Percentiles rank a stretch among this genome's conserved stretches.
These are phyloP conservation scores for Tenrec ecaudatus DNA, from an alignment of 2,113 vertebrate species.

Conservation along the genomic window DNA sequence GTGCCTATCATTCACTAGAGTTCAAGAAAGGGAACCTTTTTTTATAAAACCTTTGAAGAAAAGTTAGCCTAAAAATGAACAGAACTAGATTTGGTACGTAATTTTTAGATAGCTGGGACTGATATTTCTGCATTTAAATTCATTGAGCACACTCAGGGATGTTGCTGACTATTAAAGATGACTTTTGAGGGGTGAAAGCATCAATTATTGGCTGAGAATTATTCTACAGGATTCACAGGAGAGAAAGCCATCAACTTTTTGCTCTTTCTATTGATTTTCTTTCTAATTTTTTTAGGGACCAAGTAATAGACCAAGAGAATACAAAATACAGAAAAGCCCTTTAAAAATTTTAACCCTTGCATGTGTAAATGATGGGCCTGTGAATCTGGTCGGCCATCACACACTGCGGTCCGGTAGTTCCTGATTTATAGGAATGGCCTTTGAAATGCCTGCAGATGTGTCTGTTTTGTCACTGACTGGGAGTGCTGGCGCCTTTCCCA, in stretches of 20 bases:
- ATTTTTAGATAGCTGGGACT: background rate
- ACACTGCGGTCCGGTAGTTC: background rate
- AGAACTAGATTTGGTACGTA: background rate
- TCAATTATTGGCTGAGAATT: conserved; percentile 5
- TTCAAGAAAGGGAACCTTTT: conserved; percentile 31
- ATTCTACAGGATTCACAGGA: background rate
- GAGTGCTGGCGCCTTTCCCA: background rate
- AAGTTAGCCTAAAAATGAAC: conserved; percentile 4
- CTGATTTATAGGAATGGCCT: background rate
- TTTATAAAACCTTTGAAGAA: conserved; percentile 12
- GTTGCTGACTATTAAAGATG: background rate
- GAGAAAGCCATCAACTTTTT: background rate
- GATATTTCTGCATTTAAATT: background rate
- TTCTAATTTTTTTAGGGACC: background rate
- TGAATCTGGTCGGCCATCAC: background rate
- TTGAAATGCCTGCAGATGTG: background rate
- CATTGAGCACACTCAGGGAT: background rate
- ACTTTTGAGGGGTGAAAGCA: background rate
- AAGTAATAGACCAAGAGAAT: background rate
- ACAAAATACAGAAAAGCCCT: background rate
- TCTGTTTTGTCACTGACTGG: background rate
- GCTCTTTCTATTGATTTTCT: background rate
- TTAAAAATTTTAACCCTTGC: background rate
- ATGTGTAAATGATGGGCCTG: background rate
- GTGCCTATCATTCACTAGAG: background rate